A percentile compares a stretch with the other conserved stretches of the same genome.
Evolutionary conservation across 2,113 vertebrate species (phyloP).

Genomic region (Tinamus guttatus): DNA sequence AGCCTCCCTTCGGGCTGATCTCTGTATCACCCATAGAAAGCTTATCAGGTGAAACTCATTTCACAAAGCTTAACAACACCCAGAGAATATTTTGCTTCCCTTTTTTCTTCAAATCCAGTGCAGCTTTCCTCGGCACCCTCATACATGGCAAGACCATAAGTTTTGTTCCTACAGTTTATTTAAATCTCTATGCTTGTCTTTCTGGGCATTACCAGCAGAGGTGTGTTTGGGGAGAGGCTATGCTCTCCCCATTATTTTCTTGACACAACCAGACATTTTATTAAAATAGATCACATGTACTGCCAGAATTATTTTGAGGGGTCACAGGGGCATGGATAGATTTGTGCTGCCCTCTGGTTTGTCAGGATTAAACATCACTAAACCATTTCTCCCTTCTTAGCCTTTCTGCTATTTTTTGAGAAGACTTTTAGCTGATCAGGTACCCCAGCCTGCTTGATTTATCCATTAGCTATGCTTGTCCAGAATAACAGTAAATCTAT

Average conservation of each 20-base stretch:
- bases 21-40: rapidly evolving
- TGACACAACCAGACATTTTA: not conserved
- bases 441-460: not conserved
- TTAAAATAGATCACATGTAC: not conserved
- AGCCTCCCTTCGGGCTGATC: not conserved
- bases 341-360: not conserved
- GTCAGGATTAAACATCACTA: not conserved
- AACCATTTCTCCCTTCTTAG: not conserved
- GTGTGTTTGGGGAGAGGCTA: not conserved
- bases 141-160: not conserved
- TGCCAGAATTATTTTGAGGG: not conserved
- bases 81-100: not conserved
- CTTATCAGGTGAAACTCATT: not conserved
- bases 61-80: not conserved
- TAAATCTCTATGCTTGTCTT: not conserved
- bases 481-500: not conserved
- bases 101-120: not conserved
- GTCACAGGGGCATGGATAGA: not conserved
- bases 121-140: not conserved
- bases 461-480: not conserved
- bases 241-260: not conserved
- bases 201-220: not conserved
- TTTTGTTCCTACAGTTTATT: not conserved
- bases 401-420: not conserved
- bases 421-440: not conserved